Evolutionary conservation across 2,888 invertebrate genomes (phyloP), one percentile per base, ranked within the genome.

Genomic region (Cerastis rubricosa): DNA sequence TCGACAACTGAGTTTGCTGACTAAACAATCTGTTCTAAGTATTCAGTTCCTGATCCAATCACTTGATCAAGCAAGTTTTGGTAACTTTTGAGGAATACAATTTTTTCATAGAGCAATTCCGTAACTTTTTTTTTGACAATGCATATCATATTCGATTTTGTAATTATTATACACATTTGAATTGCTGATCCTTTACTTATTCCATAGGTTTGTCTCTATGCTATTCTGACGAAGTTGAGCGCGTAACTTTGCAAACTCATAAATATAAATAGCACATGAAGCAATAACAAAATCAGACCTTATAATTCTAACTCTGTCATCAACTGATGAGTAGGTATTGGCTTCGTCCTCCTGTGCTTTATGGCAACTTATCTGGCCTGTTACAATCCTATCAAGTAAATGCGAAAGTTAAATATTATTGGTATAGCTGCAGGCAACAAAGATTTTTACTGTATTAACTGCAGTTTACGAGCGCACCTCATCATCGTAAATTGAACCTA

Each of bases 11-110:
- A 9, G 14, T 22, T 54, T 64, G 11, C 71, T 19, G 47, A 43
- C 9, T 49, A 11, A 64, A 49, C 54, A 43, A 17, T 51, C 4
- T 61, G 29, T 54, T 63, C 51, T 22, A 65, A 57, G 9, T 40
- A 63, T 76, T 22, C 8, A 54, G 66, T n/a, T 71, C n/a, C 12
- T 35, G n/a, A 49, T 45, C 17, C 25, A 45, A 75, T 35, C 25
- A 22, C 22, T 43, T 11, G 17, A 59, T 19, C 17, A 22, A 72
- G n/a, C 12, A 43, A 40, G 40, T 49, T 59, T 40, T 78, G 29
- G n/a, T 17, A 77, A 19, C 19, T 19, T 47, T 47, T 76, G 12
- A 68, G 14, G 6, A 76, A 47, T 14, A 35, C 45, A 12, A 35
- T 5, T 45, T 54, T 25, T 22, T 51, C 25, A 47, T 45, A 35